A percentile compares a stretch with the other conserved stretches of the same genome.
phyloP scores from a whole-genome alignment of 2,113 vertebrate species.

The Engraulis encrasicolus region DNA sequence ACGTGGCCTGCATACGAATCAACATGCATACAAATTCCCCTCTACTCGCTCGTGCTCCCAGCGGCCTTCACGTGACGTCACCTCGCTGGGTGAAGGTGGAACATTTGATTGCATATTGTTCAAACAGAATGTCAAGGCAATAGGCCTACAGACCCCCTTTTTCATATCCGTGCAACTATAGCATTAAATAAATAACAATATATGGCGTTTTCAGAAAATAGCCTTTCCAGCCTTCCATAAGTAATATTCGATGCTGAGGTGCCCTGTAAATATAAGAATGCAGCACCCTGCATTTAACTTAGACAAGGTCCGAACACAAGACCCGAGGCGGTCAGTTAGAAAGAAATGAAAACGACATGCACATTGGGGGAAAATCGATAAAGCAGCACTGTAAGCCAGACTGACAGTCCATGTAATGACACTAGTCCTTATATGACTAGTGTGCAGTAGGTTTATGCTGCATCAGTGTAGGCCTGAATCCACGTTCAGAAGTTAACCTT shows the following conservation, averaged over 20 bases:
- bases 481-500: not conserved
- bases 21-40: constrained; percentile 45
- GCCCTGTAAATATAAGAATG: not conserved
- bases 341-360: not conserved
- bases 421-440: not conserved
- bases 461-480: not conserved
- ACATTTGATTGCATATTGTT: constrained; percentile 35
- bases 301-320: not conserved
- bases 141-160: no score
- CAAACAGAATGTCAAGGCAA: constrained; percentile 5
- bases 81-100: constrained; percentile 31
- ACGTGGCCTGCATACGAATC: constrained; percentile 58
- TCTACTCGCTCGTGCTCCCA: constrained; percentile 7
- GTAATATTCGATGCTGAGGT: not conserved
- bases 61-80: constrained; percentile 38
- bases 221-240: not conserved
- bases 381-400: not conserved
- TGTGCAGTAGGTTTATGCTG: not conserved
- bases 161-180: not conserved
- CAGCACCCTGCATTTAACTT: not conserved
- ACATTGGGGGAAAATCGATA: no score
- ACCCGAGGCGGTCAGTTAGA: not conserved
- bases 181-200: not conserved
- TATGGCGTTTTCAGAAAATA: not conserved
- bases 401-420: not conserved